Base-by-base conservation (phyloP, 2,888 invertebrate species). In the Eurytoma adleriae region DNA sequence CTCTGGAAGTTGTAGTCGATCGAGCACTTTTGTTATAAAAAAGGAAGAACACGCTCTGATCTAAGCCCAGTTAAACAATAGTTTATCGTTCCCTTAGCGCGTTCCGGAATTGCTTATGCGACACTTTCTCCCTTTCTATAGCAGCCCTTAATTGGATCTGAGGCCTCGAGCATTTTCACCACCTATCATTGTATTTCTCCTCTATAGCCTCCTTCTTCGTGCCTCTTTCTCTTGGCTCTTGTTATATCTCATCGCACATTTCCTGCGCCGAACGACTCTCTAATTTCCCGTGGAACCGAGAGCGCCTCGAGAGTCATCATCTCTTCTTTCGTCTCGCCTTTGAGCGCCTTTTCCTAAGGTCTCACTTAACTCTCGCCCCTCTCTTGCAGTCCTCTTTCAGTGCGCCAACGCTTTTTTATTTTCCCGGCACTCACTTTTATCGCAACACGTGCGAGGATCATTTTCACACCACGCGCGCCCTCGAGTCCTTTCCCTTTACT, bases 211-310 rank as follows among this genome's bases (percentile, higher is more conserved):
- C 67, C 67, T 81, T 80, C 61, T 82, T 59, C 67, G 59, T 81
- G 80, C 61, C 83, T 76, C 79, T 72, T 79, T 79, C 66, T 59
- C 52, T 48, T 61, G 27, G 27, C 69, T 40, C 78, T 79, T 64
- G 73, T 81, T 74, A 30, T 30, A 78, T 78, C 66, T 68, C 72
- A 71, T 80, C 67, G 76, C 80, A 75, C 82, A 59, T 81, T 82
- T 82, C 74, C 82, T 80, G 79, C 72, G 75, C 74, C 82, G 78
- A 80, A 71, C 81, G 83, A 83, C 83, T 83, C 82, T 84, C 83
- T 84, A 84, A 84, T 84, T 84, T 84, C 83, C 82, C 83, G 79
- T 56, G 27, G 27, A 68, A n/a, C 64, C 40, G 16, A 7, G 64
- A 14, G 14, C 20, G 13, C 48, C 48, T 20, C 40, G 59, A 40